Conservation (phyloP, 2,113 vertebrate species). For the Planiliza haematocheilus region DNA sequence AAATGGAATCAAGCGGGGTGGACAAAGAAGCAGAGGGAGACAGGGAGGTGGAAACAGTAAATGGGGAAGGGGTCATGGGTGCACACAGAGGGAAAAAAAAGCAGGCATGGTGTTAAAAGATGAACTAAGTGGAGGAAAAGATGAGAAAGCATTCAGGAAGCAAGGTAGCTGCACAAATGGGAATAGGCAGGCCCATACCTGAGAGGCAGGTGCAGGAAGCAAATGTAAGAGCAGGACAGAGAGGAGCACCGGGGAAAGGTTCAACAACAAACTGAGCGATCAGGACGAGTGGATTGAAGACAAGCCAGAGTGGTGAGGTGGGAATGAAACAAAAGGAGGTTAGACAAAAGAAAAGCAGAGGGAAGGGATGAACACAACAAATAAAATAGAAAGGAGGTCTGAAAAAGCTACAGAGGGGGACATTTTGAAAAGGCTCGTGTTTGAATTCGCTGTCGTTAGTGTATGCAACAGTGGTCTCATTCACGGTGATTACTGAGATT, state of each 20-base stretch:
- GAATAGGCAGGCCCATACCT: conserved; percentile 25
- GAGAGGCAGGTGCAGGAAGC: conserved; percentile 32
- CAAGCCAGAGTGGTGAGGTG: conserved; percentile 38
- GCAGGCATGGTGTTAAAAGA: conserved; percentile 4
- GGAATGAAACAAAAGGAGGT: conserved; percentile 40
- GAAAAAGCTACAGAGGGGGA: background rate
- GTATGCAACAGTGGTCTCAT: conserved; percentile 53
- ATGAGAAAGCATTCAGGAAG: conserved; percentile 36
- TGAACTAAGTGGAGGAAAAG: conserved; percentile 4
- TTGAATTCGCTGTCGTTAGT: conserved; percentile 25
- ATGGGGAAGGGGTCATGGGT: conserved; percentile 45
- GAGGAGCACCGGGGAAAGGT: conserved; percentile 25
- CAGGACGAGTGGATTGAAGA: conserved; percentile 53
- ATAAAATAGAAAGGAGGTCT: conserved; percentile 12
- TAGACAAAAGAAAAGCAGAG: conserved; percentile 15
- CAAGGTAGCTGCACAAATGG: conserved; percentile 4
- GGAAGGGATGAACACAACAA: conserved; percentile 18
- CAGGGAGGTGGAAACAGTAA: conserved; percentile 27
- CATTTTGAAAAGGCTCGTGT: conserved; percentile 7
- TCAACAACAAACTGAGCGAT: conserved; percentile 47
- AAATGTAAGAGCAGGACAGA: conserved; percentile 40
- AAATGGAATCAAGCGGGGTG: conserved; percentile 44
- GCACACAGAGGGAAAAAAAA: conserved; percentile 13
- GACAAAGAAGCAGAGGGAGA: conserved; percentile 28
- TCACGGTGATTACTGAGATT: conserved; percentile 59